Evolutionary conservation across 2,113 vertebrate species (phyloP).

Genomic region (Lepisosteus oculatus): DNA sequence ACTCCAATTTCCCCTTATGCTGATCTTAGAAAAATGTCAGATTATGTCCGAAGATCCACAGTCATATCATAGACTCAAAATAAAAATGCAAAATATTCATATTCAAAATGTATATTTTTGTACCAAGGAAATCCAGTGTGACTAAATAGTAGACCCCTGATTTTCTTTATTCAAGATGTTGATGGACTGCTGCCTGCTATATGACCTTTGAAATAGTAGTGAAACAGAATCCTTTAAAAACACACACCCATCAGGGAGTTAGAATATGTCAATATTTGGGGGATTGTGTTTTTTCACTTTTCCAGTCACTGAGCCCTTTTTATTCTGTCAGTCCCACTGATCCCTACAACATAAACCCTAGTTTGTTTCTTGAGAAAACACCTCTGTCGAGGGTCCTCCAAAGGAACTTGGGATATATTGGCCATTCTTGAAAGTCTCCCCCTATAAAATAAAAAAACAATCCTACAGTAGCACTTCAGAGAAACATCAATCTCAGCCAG

Average conservation of each 20-base stretch:
- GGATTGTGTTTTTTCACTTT: background rate
- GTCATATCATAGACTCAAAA: too few relatives aligned
- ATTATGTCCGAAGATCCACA: too few relatives aligned
- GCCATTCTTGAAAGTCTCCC: background rate
- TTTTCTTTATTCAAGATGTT: too few relatives aligned
- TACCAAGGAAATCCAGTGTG: too few relatives aligned
- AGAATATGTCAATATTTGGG: background rate
- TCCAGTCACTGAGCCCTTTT: background rate
- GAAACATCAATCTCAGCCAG: conserved; percentile 2
- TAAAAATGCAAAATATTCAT: too few relatives aligned
- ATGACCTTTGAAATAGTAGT: too few relatives aligned
- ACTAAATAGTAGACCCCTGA: too few relatives aligned
- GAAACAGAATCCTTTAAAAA: background rate
- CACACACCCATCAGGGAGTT: background rate
- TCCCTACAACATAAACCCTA: background rate
- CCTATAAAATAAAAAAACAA: background rate
- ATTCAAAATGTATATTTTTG: too few relatives aligned
- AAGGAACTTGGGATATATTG: background rate
- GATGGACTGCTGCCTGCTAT: too few relatives aligned
- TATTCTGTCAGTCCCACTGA: background rate
- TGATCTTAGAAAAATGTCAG: too few relatives aligned
- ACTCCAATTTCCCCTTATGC: too few relatives aligned
- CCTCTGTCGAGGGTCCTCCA: background rate
- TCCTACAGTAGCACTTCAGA: background rate
- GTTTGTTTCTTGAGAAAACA: background rate